Evolutionary conservation across 2,888 invertebrate genomes (phyloP), one percentile per base, ranked within the genome.

Genomic region (Calliopum simillimum): DNA sequence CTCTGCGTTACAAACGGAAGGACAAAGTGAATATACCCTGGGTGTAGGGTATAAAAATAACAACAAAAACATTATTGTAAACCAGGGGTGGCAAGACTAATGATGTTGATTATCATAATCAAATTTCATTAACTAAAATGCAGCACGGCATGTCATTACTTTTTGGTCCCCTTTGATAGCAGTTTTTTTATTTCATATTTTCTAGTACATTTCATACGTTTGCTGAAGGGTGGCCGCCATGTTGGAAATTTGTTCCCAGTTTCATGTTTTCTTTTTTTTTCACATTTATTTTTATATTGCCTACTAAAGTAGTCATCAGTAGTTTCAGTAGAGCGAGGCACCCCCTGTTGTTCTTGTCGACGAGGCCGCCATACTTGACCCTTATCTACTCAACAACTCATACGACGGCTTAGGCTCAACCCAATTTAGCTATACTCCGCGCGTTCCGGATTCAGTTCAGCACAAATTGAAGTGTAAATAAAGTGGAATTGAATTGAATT

Each of bases 141-240:
- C 58, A 67, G 47, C 33, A 19, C 63, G 59, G 23, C 67, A 19
- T 58, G 58, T 58, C 56, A 67, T 33, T 33, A 33, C 33, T 33
- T 33, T 33, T 33, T 33, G 33, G 33, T 33, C 33, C 33, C 33
- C 33, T 33, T 33, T 33, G 33, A 33, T 8, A 33, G n/a, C n/a
- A 13, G 6, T 59, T 43, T n/a, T 51, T 49, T 33, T 1, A 11
- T 25, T 33, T 62, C 44, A 62, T 41, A 44, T 66, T 56, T 25
- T 33, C 3, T 43, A 16, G n/a, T 53, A 53, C 58, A 49, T 58
- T 49, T 41, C 49, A 66, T 43, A 33, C 8, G 5, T 33, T 8
- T 33, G 33, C 33, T n/a, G 58, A 67, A 49, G 66, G 67, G 67
- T 59, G 47, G 58, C 67, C 67, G 67, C 67, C 67, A 67, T 67